Evolutionary conservation across 2,888 invertebrate species (phyloP).

Genomic region (Willowsia nigromaculata): DNA sequence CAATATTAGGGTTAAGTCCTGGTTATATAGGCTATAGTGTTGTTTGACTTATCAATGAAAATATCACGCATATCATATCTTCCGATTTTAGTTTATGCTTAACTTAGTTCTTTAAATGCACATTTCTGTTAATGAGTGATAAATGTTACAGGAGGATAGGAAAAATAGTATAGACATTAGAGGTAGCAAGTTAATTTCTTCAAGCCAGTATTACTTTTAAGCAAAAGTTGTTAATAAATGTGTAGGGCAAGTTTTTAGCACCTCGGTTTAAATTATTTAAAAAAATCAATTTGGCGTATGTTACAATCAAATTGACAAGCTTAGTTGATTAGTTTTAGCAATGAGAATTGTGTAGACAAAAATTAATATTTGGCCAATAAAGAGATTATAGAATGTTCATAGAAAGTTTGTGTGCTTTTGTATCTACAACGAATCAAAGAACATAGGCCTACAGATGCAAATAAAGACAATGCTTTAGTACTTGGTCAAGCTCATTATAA

Average conservation of each 20-base stretch:
- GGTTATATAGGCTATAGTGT: not conserved
- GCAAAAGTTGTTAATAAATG: not conserved
- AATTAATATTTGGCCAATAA: not conserved
- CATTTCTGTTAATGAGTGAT: not conserved
- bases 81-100: not conserved
- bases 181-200: conserved; percentile 27
- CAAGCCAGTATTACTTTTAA: not conserved
- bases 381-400: not conserved
- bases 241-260: not conserved
- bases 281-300: not conserved
- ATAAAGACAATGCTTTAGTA: conserved; percentile 14
- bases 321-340: not conserved
- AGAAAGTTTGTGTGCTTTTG: not conserved
- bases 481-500: conserved; percentile 9
- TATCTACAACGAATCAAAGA: not conserved
- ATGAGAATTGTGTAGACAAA: not conserved
- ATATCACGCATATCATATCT: conserved; percentile 51
- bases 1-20: not conserved
- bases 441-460: conserved; percentile 14
- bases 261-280: not conserved
- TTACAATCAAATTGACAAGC: not conserved
- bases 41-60: conserved; percentile 19
- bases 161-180: conserved; percentile 4
- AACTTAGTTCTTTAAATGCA: not conserved
- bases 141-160: not conserved